Percentiles rank a stretch among this genome's conserved stretches.
Conservation (phyloP, 2,888 invertebrate species). For the Andrena dorsata region DNA sequence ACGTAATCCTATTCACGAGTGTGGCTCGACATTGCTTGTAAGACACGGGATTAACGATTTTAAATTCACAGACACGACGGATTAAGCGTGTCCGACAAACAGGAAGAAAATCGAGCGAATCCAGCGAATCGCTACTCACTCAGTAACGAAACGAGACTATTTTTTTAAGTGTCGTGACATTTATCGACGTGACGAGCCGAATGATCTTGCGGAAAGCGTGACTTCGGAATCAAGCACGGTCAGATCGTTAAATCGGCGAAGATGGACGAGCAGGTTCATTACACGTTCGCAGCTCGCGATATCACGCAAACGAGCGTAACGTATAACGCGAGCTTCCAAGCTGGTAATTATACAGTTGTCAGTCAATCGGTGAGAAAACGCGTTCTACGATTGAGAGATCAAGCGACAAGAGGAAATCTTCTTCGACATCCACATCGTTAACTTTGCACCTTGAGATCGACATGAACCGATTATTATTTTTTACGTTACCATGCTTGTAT, state of each 20-base stretch:
- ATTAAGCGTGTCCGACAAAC: not conserved
- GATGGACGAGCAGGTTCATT: constrained; percentile 57
- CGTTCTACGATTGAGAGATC: constrained; percentile 75
- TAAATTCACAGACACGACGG: not conserved
- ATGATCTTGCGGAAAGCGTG: constrained; percentile 44
- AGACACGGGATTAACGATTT: not conserved
- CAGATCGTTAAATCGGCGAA: constrained; percentile 54
- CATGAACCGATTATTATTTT: constrained; percentile 17
- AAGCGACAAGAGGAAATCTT: constrained; percentile 59
- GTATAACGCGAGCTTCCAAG: constrained; percentile 56
- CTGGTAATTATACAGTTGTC: constrained; percentile 74
- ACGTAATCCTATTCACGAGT: too few relatives aligned
- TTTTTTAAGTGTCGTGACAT: constrained; percentile 5
- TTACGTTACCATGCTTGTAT: not conserved
- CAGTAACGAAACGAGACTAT: constrained; percentile 2
- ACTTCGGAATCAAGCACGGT: constrained; percentile 30
- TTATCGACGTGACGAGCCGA: constrained; percentile 21
- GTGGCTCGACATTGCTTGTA: too few relatives aligned
- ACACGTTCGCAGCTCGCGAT: constrained; percentile 54
- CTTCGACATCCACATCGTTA: constrained; percentile 31
- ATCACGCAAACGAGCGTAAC: constrained; percentile 59
- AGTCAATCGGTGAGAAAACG: constrained; percentile 64
- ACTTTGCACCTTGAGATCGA: constrained; percentile 1
- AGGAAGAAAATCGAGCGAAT: not conserved
- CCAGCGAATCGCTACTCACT: not conserved